Conservation (phyloP, 2,113 vertebrate genomes). For the Falcunculus frontatus region DNA sequence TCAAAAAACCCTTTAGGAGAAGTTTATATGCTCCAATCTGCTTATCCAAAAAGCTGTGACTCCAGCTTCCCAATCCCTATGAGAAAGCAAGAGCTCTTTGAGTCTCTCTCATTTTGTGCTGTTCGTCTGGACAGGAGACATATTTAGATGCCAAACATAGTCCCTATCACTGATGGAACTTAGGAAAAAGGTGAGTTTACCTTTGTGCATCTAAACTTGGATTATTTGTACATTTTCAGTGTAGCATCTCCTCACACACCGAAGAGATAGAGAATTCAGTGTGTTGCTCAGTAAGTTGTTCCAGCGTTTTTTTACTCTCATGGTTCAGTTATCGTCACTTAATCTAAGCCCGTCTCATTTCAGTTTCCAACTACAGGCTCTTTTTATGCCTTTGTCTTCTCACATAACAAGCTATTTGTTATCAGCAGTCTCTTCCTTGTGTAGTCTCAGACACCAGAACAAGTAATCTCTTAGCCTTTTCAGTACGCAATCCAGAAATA, state of each 20-base stretch:
- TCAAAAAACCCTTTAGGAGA: background rate
- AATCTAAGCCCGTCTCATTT: conserved; percentile 20
- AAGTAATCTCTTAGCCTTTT: conserved; percentile 2
- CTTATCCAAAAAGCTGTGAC: background rate
- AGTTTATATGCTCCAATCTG: background rate
- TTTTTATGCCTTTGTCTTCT: conserved; percentile 35
- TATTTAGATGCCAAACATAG: background rate
- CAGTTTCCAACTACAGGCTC: background rate
- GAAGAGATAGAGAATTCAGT: background rate
- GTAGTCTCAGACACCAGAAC: background rate
- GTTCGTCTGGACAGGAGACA: background rate
- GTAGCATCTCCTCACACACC: background rate
- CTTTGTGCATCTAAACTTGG: background rate
- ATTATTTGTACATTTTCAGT: background rate
- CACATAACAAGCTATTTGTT: conserved; percentile 17
- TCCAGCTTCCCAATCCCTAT: background rate
- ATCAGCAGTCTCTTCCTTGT: background rate
- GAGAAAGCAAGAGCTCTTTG: background rate
- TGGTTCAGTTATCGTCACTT: background rate
- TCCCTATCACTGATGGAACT: background rate
- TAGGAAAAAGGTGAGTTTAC: background rate
- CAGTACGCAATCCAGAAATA: background rate
- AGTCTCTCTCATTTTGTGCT: background rate
- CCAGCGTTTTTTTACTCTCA: background rate
- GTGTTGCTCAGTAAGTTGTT: background rate